A percentile compares a stretch with the other conserved stretches of the same genome.
These are phyloP conservation scores for Portunus trituberculatus DNA, from an alignment of 1,140 invertebrate genomes.

Conservation along the genomic window DNA sequence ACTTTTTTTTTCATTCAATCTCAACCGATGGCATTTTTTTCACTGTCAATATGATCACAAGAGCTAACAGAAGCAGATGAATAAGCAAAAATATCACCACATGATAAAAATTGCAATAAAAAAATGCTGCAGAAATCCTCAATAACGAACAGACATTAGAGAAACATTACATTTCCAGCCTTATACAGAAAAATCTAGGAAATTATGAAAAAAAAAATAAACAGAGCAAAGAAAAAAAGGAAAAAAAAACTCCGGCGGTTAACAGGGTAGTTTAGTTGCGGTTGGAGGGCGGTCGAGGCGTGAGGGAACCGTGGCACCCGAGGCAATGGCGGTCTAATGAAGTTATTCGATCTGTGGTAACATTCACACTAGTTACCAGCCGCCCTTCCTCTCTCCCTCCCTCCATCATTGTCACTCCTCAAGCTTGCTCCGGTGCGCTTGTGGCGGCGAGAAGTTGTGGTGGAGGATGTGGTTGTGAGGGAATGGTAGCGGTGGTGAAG, in stretches of 20 bases:
- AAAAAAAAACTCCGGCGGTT: background rate
- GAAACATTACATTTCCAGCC: background rate
- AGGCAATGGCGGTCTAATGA: constrained; percentile 39
- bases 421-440: background rate
- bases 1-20: background rate
- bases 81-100: background rate
- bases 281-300: constrained; percentile 39
- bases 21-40: constrained; percentile 13
- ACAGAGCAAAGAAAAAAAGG: background rate
- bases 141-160: background rate
- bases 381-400: background rate
- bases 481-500: constrained; percentile 1
- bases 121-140: background rate
- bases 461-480: background rate
- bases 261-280: constrained; percentile 58
- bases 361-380: constrained; percentile 31
- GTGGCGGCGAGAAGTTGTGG: background rate
- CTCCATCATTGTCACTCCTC: background rate
- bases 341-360: constrained; percentile 27
- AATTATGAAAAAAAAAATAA: background rate
- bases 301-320: constrained; percentile 45
- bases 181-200: background rate
- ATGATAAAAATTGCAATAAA: background rate
- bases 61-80: background rate
- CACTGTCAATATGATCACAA: background rate